Evolutionary conservation across 2,888 invertebrate genomes (phyloP).

Genomic region (Lacanobia wlatinum): DNA sequence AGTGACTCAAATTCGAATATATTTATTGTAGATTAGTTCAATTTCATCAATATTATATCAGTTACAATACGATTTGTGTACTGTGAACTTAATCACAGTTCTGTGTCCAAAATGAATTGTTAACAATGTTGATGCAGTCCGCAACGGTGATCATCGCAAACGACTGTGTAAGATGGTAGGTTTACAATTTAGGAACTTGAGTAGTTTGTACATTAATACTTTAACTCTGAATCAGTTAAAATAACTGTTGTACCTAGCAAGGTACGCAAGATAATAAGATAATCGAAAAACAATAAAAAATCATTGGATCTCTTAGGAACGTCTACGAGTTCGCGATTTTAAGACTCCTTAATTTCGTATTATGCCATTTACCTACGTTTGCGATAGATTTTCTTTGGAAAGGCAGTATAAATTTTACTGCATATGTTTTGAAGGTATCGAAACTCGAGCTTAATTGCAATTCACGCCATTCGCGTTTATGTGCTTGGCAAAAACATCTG

Average conservation of each 20-base stretch:
- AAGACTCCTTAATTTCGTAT: constrained; percentile 43
- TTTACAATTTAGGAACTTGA: constrained; percentile 20
- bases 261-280: background rate
- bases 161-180: constrained; percentile 16
- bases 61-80: constrained; percentile 15
- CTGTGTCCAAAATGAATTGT: constrained; percentile 25
- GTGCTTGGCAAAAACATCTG: constrained; percentile 87
- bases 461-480: constrained; percentile 87
- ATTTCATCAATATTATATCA: constrained; percentile 25
- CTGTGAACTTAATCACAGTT: constrained; percentile 33
- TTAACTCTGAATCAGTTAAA: background rate
- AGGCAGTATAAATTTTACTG: constrained; percentile 81
- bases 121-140: constrained; percentile 32
- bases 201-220: background rate
- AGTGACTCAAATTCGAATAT: too few species aligned
- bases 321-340: constrained; percentile 22
- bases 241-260: background rate
- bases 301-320: background rate
- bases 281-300: constrained; percentile 22
- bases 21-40: background rate
- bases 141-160: background rate
- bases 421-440: constrained; percentile 86
- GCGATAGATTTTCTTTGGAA: constrained; percentile 71
- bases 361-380: constrained; percentile 49
- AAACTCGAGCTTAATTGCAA: constrained; percentile 87